These are phyloP conservation scores for Excalfactoria chinensis DNA, from an alignment of 2,113 vertebrate genomes.

Conservation along the genomic window DNA sequence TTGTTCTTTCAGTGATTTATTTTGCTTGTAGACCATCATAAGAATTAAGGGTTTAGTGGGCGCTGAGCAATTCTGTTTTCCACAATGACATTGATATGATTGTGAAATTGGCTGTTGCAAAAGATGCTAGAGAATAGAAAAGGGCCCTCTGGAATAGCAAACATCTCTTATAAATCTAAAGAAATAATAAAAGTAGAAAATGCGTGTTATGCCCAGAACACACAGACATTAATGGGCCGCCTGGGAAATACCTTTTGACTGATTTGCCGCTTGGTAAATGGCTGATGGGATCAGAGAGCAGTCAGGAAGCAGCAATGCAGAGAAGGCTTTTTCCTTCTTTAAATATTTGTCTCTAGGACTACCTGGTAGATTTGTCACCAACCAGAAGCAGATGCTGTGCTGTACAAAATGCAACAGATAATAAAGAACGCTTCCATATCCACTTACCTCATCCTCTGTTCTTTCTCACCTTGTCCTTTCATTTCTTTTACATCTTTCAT, in stretches of 20 bases:
- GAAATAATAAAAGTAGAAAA: conserved; percentile 28
- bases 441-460: not conserved
- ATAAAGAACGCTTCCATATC: not conserved
- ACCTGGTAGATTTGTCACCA: not conserved
- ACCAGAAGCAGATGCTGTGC: not conserved
- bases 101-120: not conserved
- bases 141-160: not conserved
- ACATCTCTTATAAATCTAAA: conserved; percentile 13
- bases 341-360: not conserved
- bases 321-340: not conserved
- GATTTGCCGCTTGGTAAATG: not conserved
- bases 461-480: not conserved
- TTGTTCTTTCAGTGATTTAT: not conserved
- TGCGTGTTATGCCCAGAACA: not conserved
- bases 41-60: not conserved
- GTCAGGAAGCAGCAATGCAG: not conserved
- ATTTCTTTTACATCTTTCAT: not conserved
- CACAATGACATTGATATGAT: not conserved
- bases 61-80: not conserved
- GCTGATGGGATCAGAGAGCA: not conserved
- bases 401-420: not conserved
- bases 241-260: conserved; percentile 35
- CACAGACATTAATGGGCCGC: not conserved
- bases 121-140: not conserved
- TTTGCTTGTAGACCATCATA: not conserved